Conservation (phyloP, 2,113 vertebrate genomes). For the Saccopteryx bilineata region DNA sequence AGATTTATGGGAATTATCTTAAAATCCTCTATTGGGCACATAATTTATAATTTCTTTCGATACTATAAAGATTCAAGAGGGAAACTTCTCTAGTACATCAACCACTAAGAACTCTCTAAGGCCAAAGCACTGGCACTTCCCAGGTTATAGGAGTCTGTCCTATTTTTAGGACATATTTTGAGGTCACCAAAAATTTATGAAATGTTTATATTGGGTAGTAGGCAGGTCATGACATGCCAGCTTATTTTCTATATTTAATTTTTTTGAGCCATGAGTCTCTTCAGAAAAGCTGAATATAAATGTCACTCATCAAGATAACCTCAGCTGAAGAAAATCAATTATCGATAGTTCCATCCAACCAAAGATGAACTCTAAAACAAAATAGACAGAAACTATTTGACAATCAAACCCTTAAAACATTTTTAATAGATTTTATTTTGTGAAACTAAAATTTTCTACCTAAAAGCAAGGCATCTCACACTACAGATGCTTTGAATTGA, state of each 20-base stretch:
- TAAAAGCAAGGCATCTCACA: slow-evolving; percentile 22
- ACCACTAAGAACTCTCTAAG: not conserved
- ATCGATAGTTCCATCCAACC: slow-evolving; percentile 2
- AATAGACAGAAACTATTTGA: slow-evolving; percentile 24
- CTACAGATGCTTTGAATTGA: not conserved
- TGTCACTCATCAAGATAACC: slow-evolving; percentile 24
- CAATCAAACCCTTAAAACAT: not conserved
- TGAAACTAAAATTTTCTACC: slow-evolving; percentile 31
- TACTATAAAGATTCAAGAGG: not conserved
- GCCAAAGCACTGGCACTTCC: not conserved
- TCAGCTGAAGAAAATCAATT: not conserved
- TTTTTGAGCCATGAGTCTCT: slow-evolving; percentile 39
- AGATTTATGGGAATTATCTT: slow-evolving; percentile 16
- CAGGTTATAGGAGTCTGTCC: not conserved
- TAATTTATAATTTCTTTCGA: not conserved
- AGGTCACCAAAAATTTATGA: slow-evolving; percentile 46
- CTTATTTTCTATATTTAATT: slow-evolving; percentile 56
- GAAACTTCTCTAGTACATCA: not conserved
- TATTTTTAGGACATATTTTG: slow-evolving; percentile 57
- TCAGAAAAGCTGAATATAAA: slow-evolving; percentile 51
- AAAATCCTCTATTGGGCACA: not conserved
- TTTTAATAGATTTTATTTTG: slow-evolving; percentile 46
- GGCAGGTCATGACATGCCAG: not conserved
- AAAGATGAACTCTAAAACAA: slow-evolving; percentile 15
- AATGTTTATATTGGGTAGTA: slow-evolving; percentile 57